Base-by-base conservation (phyloP, 2,113 vertebrate species). In the Saguinus midas region DNA sequence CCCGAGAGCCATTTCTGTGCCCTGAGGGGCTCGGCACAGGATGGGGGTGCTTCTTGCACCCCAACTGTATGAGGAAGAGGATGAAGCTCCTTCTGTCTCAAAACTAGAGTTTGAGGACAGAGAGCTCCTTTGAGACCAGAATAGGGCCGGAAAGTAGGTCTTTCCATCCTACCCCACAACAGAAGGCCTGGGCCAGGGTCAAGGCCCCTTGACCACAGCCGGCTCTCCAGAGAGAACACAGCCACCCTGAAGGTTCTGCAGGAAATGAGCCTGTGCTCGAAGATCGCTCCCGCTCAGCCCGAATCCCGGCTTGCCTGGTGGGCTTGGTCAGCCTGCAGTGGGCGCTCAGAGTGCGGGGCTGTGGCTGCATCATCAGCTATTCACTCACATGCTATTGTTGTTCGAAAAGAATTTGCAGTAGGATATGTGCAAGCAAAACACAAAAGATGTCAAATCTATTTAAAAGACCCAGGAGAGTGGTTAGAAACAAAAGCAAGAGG, bases 271-370 rank as follows among this genome's bases (percentile, higher is more conserved):
- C 29, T 10, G 55, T 1, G 6, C 5, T 6, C 8, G 7, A 11
- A 73, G 73, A 37, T 4, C 1, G 12, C 68, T 61, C n/a, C 18
- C 8, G 78, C 40, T 70, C n/a, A 12, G 3, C 20, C 9, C 0
- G 0, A 68, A 21, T 43, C n/a, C 12, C 11, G 0, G 7, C 66
- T 45, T 12, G 5, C 66, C 11, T 14, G 76, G 85, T 2, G 57
- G 14, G 13, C 40, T 17, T 6, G 58, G 50, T 48, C 64, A 3
- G n/a, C 66, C 64, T 23, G 3, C 3, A 2, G 29, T 0, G 1
- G 80, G 6, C 0, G 11, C 32, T 45, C 43, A 2, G 66, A 5
- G 11, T 1, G 4, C 29, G 8, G n/a, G 2, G 0, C 6, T 0
- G 0, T 1, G 10, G 8, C 2, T 72, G 14, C 8, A 25, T 13